Percentiles rank a stretch among this genome's conserved stretches.
Evolutionary conservation across 2,113 vertebrate genomes (phyloP).

Genomic region (Epinephelus lanceolatus): DNA sequence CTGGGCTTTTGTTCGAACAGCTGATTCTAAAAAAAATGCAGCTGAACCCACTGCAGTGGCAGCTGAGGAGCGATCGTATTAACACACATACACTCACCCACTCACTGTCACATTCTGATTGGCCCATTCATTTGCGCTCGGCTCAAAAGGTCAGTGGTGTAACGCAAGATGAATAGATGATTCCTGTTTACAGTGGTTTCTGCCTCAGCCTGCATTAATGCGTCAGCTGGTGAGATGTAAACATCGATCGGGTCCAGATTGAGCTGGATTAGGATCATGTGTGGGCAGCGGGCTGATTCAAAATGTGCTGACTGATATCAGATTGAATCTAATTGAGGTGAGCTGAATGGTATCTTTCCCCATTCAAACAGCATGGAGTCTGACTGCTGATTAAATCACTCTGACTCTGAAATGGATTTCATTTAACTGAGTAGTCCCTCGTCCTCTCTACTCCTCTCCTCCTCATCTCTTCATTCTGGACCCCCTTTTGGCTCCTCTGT

Average conservation of each 20-base stretch:
- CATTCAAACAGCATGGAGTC: constrained; percentile 16
- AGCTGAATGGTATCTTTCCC: constrained; percentile 3
- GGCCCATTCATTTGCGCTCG: constrained; percentile 59
- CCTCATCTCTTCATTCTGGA: constrained; percentile 8
- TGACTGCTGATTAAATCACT: constrained; percentile 26
- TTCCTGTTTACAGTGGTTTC: constrained; percentile 49
- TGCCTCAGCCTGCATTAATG: constrained; percentile 5
- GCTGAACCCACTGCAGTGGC: constrained; percentile 8
- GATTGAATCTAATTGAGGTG: constrained; percentile 32
- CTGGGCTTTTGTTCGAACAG: constrained; percentile 24
- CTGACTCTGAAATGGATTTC: constrained; percentile 47
- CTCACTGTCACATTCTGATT: constrained; percentile 36
- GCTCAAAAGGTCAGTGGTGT: constrained; percentile 67
- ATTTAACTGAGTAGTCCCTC: constrained; percentile 48
- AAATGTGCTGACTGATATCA: constrained; percentile 36
- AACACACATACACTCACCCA: constrained; percentile 29
- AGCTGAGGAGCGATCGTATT: constrained; percentile 37
- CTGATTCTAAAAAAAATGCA: constrained; percentile 22
- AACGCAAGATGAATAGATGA: constrained; percentile 53
- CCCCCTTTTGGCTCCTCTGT: background rate
- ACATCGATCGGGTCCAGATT: constrained; percentile 27
- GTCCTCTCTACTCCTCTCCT: constrained; percentile 19
- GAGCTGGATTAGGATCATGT: constrained; percentile 45
- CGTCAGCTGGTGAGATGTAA: constrained; percentile 26
- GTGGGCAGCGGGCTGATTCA: constrained; percentile 19